These are phyloP conservation scores for Zeugodacus cucurbitae DNA, from an alignment of 1,140 invertebrate species.

Conservation along the genomic window DNA sequence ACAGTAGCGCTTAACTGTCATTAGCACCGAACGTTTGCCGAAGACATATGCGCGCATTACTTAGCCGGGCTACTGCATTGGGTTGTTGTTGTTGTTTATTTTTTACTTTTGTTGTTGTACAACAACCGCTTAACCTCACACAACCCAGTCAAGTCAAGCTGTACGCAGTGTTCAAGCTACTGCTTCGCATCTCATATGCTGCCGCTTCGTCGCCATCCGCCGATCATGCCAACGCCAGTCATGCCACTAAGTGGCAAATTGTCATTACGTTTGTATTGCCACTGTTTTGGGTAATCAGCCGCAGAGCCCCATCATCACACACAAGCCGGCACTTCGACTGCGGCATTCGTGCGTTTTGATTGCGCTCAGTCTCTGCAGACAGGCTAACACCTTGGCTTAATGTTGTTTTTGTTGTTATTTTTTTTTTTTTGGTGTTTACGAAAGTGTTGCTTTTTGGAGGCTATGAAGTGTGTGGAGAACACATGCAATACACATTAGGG, in stretches of 20 bases:
- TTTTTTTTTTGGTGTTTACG: neutral
- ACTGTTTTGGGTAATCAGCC: constrained; percentile 35
- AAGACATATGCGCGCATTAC: neutral
- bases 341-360: constrained; percentile 21
- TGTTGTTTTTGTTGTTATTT: neutral
- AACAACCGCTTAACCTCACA: constrained; percentile 16
- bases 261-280: constrained; percentile 35
- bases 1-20: constrained; percentile 33
- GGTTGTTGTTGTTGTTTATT: too few relatives aligned
- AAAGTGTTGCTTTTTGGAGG: neutral
- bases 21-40: neutral
- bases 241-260: constrained; percentile 14
- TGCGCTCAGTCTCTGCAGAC: neutral
- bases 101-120: neutral
- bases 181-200: too few relatives aligned
- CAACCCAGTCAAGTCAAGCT: neutral
- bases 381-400: neutral
- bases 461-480: neutral
- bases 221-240: too few relatives aligned
- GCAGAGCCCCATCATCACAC: neutral
- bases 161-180: neutral
- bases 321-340: neutral
- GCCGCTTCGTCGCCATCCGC: too few relatives aligned
- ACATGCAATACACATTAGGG: neutral
- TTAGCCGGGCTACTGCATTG: neutral